These are phyloP conservation scores for Hafferia zeledoni DNA, from an alignment of 2,797 vertebrate species.

Conservation along the genomic window DNA sequence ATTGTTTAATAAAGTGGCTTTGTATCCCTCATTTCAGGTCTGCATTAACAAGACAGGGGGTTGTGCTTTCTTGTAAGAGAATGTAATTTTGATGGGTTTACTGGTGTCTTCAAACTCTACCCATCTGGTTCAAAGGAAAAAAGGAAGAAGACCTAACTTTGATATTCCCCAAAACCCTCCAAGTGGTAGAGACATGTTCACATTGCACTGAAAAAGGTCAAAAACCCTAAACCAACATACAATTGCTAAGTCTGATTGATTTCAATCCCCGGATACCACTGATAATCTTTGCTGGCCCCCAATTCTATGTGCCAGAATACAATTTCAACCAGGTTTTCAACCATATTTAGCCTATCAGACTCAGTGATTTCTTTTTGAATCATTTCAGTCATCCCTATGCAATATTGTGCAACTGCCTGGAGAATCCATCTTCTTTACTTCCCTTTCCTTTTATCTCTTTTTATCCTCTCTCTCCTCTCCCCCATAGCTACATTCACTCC, in stretches of 20 bases:
- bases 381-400: rapidly evolving
- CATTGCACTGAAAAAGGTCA: neutral
- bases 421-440: neutral
- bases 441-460: neutral
- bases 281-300: neutral
- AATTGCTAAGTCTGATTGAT: neutral
- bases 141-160: neutral
- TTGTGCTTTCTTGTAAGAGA: neutral
- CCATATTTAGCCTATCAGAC: neutral
- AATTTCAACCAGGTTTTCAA: neutral
- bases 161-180: neutral
- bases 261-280: neutral
- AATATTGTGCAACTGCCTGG: neutral
- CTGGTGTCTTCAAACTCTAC: neutral
- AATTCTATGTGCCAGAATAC: rapidly evolving
- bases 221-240: neutral
- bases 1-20: neutral
- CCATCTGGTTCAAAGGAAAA: neutral
- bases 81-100: neutral
- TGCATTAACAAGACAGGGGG: neutral
- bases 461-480: rapidly evolving
- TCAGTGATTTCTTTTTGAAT: neutral
- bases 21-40: neutral
- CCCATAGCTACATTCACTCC: neutral
- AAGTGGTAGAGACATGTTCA: neutral